Base-by-base conservation (phyloP, 1,140 invertebrate species). In the Leptoteleia sp. region DNA sequence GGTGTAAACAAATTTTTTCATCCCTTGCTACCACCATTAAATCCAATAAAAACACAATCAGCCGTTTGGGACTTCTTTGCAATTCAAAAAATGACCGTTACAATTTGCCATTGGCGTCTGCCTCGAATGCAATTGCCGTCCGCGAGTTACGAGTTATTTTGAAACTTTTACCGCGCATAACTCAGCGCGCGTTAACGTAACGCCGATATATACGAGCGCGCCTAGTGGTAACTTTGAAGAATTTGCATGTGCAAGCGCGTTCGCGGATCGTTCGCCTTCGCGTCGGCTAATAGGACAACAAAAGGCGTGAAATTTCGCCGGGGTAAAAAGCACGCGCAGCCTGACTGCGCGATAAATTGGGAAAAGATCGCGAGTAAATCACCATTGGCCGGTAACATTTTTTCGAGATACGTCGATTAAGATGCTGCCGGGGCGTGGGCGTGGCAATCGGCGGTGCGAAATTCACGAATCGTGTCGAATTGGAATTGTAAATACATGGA, bases 121-220 rank as follows among this genome's bases (percentile, higher is more conserved):
- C 35, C 27, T 40, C 7, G 50, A 52, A 22, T 37, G 31, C 40
- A 35, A 64, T 50, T 48, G 43, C 9, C 4, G 13, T 22, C 4
- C 42, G 48, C 15, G 48, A 67, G 48, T 54, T 67, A 67, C 48
- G 62, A 42, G 25, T 38, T 12, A 7, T n/a, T 4, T 9, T 15
- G 19, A 55, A 67, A 67, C 50, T 67, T 67, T 55, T 55, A 38
- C 31, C 29, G 9, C 55, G 62, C 45, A 67, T 67, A 54, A 54
- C 55, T 67, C 62, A 55, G 40, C 17, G 12, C 55, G 12, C 37
- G 62, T 67, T 55, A 65, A 40, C 62, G 35, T 67, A 65, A 65
- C 54, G 45, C 47, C 27, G 38, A 65, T 65, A 54, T 65, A 54
- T 65, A 65, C 35, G 62, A 54, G n/a, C n/a, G 19, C 50, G 50